Base-by-base conservation (phyloP, 2,888 invertebrate genomes). In the Lycia hirtaria region DNA sequence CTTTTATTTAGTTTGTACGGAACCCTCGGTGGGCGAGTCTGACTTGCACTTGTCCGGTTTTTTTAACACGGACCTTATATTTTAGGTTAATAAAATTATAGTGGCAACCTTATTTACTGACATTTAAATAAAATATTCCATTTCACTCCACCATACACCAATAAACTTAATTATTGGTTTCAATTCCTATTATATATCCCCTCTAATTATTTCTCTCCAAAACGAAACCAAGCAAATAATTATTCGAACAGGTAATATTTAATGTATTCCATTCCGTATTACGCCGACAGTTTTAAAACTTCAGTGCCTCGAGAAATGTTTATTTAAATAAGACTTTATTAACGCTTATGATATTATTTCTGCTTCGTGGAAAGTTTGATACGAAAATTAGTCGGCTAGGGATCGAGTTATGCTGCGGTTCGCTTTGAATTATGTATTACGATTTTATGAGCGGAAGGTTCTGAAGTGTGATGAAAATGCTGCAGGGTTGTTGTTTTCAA, bases 211-310 rank as follows among this genome's bases (percentile, higher is more conserved):
- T 62, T 67, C 68, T 10, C 0, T 75, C 78, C 81, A 76, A 77
- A 78, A 73, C 75, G 6, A 81, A 81, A 81, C 80, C 60, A 53
- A 53, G 61, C 12, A 3, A 55, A 54, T 70, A 78, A 79, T 81
- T 78, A 80, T 77, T 72, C 67, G 59, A 69, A 69, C 75, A 75
- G 76, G 80, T 80, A 76, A 75, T 78, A 78, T 78, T 83, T 82
- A 81, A 83, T 80, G 80, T 79, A 82, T 81, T 79, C 79, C 56
- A 82, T 81, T 79, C 79, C 56, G 62, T 69, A 72, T 76, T 76
- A 80, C 73, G 74, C 77, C 73, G 68, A 74, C 61, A 66, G 64
- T 38, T 9, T 69, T 69, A 65, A 71, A 76, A 77, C 72, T 73
- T 67, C 64, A 68, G 61, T 14, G 49, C 47, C 45, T 48, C 22